Evolutionary conservation across 37 sponge, comb jelly and placozoan species (phyloP).

Genomic region (Agelas oroides): DNA sequence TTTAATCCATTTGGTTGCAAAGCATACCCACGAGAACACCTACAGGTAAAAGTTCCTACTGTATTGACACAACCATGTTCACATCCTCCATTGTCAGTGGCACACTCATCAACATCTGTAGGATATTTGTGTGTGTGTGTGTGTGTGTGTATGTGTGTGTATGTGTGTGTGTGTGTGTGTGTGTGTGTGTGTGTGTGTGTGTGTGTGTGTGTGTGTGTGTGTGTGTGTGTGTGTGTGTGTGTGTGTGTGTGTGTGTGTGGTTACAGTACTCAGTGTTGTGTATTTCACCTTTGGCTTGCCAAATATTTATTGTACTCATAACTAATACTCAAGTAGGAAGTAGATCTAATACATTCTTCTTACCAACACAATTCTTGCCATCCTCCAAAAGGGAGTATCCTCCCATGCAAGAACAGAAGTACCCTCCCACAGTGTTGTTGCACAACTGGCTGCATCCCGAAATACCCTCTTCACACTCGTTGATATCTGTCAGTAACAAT

Average conservation of each 20-base stretch:
- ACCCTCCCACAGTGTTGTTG: background rate
- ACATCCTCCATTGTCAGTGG: background rate
- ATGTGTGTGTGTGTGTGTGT: too few species aligned
- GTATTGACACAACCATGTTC: background rate
- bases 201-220: too few species aligned
- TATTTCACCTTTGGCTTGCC: too few species aligned
- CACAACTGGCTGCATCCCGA: background rate
- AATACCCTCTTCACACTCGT: background rate
- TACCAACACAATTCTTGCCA: background rate
- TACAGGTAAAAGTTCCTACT: background rate
- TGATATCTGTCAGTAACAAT: background rate
- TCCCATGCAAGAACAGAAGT: background rate
- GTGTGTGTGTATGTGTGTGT: too few species aligned
- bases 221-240: too few species aligned
- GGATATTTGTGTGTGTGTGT: too few species aligned
- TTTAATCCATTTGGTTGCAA: background rate
- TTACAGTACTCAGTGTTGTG: too few species aligned
- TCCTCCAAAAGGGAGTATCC: background rate
- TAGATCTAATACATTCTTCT: too few species aligned
- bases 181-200: too few species aligned
- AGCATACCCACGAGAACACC: background rate
- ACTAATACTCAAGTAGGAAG: too few species aligned
- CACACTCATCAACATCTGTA: conserved; percentile 22
- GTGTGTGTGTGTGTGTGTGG: too few species aligned
- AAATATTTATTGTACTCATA: too few species aligned